These are phyloP conservation scores for Entomobrya multifasciata DNA, from an alignment of 2,888 invertebrate genomes.

Conservation along the genomic window DNA sequence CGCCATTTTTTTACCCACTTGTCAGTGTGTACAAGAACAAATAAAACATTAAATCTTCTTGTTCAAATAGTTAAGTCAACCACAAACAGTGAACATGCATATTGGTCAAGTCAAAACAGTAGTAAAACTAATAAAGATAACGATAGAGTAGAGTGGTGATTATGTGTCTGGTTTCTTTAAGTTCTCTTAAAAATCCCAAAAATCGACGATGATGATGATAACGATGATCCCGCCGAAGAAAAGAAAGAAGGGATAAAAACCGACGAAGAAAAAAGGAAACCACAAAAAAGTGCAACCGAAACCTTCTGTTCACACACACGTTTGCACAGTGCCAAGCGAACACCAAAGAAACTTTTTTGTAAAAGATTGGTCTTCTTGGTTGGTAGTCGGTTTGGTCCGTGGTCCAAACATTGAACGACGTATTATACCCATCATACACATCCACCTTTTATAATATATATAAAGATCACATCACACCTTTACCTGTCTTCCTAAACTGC, in stretches of 20 bases:
- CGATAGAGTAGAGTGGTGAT: background rate
- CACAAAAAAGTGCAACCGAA: conserved; percentile 58
- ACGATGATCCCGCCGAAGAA: conserved; percentile 19
- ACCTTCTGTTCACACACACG: conserved; percentile 56
- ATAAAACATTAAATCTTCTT: too few relatives aligned
- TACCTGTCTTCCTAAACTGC: conserved; percentile 58
- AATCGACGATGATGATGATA: background rate
- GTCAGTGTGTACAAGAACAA: too few relatives aligned
- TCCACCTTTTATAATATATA: too few relatives aligned
- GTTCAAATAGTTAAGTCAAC: too few relatives aligned
- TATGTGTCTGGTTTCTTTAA: conserved; percentile 9
- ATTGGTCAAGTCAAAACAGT: conserved; percentile 18
- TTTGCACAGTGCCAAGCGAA: conserved; percentile 67
- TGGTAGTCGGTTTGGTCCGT: conserved; percentile 25
- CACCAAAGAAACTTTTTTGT: conserved; percentile 49
- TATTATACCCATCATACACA: too few relatives aligned
- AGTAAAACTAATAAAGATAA: background rate
- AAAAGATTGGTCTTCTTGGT: too few relatives aligned
- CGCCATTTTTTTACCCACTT: background rate
- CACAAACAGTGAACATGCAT: too few relatives aligned
- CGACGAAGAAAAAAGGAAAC: conserved; percentile 27
- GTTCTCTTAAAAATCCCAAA: conserved; percentile 7
- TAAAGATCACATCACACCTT: conserved; percentile 60
- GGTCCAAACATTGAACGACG: conserved; percentile 3
- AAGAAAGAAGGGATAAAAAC: background rate